Evolutionary conservation across 2,797 vertebrate species (phyloP), one percentile per base, ranked within the genome.

Genomic region (Pygocentrus nattereri): DNA sequence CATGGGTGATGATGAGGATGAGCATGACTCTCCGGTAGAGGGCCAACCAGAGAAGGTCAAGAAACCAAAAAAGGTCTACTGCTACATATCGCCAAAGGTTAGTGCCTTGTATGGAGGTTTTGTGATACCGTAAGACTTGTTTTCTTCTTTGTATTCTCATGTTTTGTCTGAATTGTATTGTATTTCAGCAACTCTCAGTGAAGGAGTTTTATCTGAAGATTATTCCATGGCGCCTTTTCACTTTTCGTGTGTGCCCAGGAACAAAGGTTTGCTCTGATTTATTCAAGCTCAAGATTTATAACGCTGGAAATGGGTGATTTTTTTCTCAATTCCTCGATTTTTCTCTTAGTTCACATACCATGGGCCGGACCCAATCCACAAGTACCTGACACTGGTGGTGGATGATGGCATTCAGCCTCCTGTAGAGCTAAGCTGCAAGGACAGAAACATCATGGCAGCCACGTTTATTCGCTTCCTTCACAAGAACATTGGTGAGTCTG

Each of bases 171-270:
- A 65, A 44, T 73, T 79, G 38, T 82, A 31, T 23, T 86, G 3
- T 85, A 47, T 80, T 90, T 88, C 92, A 99, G 98, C 98, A 99
- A 98, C 96, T 99, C 85, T 99, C 97, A 19, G 96, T 99, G 86
- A 99, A 99, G 92, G 98, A 99, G 86, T 99, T 99, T 92, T 99
- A 99, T 90, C 93, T 99, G 95, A 98, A 98, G 93, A 98, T 99
- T 88, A 99, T 99, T 92, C 98, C 98, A 0, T 99, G 98, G 98
- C 97, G 97, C 84, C 97, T 99, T 93, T 99, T 96, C 85, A 99
- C 98, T 83, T 99, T 99, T 89, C 95, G 98, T 89, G 98, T 99
- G 0, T 99, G 98, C 90, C 98, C 98, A 72, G 98, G 98, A 91
- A 99, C 98, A 13, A 99, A 99, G 95, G 98, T 99, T 88, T 84